Base-by-base conservation (phyloP, 1,140 invertebrate genomes). In the Episyrphus balteatus region DNA sequence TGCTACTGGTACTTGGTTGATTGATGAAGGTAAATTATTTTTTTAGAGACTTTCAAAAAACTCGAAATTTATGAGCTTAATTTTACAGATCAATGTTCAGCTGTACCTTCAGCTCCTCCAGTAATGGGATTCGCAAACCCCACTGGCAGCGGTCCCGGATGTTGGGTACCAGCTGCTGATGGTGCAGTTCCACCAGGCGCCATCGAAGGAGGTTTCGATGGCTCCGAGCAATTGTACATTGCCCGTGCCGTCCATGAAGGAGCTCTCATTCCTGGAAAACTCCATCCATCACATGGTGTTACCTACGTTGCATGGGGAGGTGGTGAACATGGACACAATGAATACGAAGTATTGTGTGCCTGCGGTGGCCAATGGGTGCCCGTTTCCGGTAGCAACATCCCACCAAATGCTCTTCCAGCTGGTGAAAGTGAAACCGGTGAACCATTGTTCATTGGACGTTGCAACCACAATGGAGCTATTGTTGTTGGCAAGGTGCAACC, bases 231-330 rank as follows among this genome's bases (percentile, higher is more conserved):
- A 9, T 58, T 88, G 31, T 89, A 78, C 57, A 79, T 92, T 11
- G 82, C 78, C 2, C 73, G 87, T 48, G 83, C 82, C 5, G 60
- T 68, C 30, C 82, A 86, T 50, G 81, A 88, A 57, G 85, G 84
- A 30, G 84, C 80, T 38, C 57, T 85, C 6, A 73, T 89, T 51
- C 86, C 86, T 49, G 88, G 88, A 32, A 92, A 92, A 69, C 61
- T 84, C 31, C 61, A 64, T 36, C 72, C 78, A 1, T 79, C 79
- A 2, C 84, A 89, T 56, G 77, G 79, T 10, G 79, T 80, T 8
- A 79, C 78, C 53, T 92, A 88, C 58, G 63, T 90, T 1, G 67
- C 86, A 13, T 90, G 83, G 82, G 86, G 85, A 10, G 86, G 86
- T 30, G 67, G 65, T 13, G 87, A 91, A 61, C 83, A 88, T 55